Percentiles rank a stretch among this genome's conserved stretches.
Evolutionary conservation across 2,888 invertebrate genomes (phyloP).

Genomic region (Eupithecia exiguata): DNA sequence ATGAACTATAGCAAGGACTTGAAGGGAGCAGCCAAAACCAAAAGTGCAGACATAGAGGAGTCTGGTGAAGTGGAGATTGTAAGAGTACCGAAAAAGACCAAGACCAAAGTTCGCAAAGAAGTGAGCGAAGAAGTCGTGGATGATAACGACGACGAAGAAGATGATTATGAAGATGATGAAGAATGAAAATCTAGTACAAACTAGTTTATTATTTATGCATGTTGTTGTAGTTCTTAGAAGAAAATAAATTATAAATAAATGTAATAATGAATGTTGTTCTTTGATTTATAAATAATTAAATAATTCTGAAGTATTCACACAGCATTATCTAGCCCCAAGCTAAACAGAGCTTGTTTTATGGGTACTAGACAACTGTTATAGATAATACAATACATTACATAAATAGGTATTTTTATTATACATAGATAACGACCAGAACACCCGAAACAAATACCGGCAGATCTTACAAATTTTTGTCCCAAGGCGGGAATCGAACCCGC

Average conservation of each 20-base stretch:
- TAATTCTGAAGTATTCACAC: no score
- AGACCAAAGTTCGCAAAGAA: slow-evolving; percentile 38
- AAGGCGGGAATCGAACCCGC: no score
- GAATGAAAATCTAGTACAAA: slow-evolving; percentile 12
- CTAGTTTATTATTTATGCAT: slow-evolving; percentile 36
- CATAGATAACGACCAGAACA: no score
- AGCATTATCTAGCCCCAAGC: no score
- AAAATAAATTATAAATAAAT: slow-evolving; percentile 35
- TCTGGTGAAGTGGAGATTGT: slow-evolving; percentile 9
- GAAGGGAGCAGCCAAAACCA: slow-evolving; percentile 7
- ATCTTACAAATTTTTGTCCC: no score
- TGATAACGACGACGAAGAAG: slow-evolving; percentile 55
- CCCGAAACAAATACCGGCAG: no score
- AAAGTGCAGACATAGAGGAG: slow-evolving; percentile 17
- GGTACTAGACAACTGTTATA: no score
- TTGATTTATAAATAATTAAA: no score
- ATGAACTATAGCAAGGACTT: slow-evolving; percentile 49
- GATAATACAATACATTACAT: no score
- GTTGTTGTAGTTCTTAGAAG: slow-evolving; percentile 14
- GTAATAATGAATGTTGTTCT: neutral
- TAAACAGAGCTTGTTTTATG: no score
- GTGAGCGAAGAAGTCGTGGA: slow-evolving; percentile 53
- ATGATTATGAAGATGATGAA: slow-evolving; percentile 39
- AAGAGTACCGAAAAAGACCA: slow-evolving; percentile 31
- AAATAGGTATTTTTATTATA: no score